phyloP scores from a whole-genome alignment of 2,113 vertebrate genomes.

The Ceuthmochares aereus region DNA sequence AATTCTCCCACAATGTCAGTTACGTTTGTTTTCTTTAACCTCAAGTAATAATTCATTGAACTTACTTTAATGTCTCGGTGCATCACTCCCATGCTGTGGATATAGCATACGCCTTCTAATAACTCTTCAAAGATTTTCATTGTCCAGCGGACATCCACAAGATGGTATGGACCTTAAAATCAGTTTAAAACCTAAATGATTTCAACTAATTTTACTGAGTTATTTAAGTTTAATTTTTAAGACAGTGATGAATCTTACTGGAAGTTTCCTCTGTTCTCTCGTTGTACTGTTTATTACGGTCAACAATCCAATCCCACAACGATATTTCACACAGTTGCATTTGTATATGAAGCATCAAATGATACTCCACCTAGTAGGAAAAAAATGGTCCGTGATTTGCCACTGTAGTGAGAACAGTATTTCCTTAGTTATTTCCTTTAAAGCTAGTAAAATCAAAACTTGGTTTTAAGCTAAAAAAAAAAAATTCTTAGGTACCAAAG shows the following conservation, averaged over 20 bases:
- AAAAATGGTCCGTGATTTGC: background rate
- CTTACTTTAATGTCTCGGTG: constrained; percentile 97
- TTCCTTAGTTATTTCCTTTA: background rate
- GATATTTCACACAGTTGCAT: constrained; percentile 97
- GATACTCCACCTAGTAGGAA: constrained; percentile 84
- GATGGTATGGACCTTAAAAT: constrained; percentile 78
- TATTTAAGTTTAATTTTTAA: background rate
- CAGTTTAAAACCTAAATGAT: background rate
- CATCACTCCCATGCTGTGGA: constrained; percentile 92
- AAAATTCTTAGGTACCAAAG: background rate
- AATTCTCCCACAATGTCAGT: background rate
- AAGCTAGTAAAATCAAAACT: background rate
- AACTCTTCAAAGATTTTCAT: constrained; percentile 85
- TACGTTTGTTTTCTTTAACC: background rate
- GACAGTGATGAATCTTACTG: constrained; percentile 65
- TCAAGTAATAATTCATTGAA: background rate
- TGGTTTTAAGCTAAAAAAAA: background rate
- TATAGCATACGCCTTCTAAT: constrained; percentile 91
- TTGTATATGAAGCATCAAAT: constrained; percentile 95
- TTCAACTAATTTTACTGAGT: background rate
- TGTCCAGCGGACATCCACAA: constrained; percentile 79
- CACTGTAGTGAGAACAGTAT: background rate
- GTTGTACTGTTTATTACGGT: constrained; percentile 77
- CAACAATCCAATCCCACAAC: constrained; percentile 92
- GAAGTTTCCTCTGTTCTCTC: constrained; percentile 51